Evolutionary conservation across 2,888 invertebrate genomes (phyloP).

Genomic region (Archips xylosteana): DNA sequence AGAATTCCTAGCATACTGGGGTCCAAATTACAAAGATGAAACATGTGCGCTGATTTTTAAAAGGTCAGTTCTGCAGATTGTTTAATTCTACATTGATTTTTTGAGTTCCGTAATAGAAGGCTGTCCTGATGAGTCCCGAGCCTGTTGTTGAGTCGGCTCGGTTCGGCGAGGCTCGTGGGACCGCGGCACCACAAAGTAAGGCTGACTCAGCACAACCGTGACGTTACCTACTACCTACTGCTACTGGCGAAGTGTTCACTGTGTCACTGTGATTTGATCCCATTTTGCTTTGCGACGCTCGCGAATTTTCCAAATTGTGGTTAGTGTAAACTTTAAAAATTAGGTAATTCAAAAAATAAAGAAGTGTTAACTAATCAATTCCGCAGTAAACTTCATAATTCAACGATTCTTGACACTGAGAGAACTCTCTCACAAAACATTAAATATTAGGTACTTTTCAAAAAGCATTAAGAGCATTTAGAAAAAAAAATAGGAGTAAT

Average conservation of each 20-base stretch:
- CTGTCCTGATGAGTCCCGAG: slow-evolving; percentile 13
- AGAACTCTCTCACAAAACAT: too few relatives aligned
- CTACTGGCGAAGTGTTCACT: slow-evolving; percentile 48
- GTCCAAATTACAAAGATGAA: neutral
- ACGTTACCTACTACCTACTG: slow-evolving; percentile 46
- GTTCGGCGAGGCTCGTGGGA: slow-evolving; percentile 60
- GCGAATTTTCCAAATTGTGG: slow-evolving; percentile 34
- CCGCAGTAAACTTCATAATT: neutral
- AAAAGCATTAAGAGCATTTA: neutral
- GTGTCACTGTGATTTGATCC: slow-evolving; percentile 22
- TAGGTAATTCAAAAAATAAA: neutral
- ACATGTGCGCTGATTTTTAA: neutral
- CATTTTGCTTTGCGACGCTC: slow-evolving; percentile 32
- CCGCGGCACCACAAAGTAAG: slow-evolving; percentile 66
- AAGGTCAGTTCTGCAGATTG: neutral
- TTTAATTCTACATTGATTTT: neutral
- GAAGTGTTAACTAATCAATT: neutral
- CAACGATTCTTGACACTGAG: too few relatives aligned
- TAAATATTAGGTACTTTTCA: too few relatives aligned
- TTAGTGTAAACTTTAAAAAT: neutral
- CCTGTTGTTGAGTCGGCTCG: neutral
- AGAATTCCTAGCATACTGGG: neutral
- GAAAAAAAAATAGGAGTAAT: neutral
- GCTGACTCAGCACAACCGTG: slow-evolving; percentile 71
- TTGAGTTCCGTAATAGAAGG: slow-evolving; percentile 19